Conservation (phyloP, 2,888 invertebrate genomes). For the Alviniconcha strummeri region DNA sequence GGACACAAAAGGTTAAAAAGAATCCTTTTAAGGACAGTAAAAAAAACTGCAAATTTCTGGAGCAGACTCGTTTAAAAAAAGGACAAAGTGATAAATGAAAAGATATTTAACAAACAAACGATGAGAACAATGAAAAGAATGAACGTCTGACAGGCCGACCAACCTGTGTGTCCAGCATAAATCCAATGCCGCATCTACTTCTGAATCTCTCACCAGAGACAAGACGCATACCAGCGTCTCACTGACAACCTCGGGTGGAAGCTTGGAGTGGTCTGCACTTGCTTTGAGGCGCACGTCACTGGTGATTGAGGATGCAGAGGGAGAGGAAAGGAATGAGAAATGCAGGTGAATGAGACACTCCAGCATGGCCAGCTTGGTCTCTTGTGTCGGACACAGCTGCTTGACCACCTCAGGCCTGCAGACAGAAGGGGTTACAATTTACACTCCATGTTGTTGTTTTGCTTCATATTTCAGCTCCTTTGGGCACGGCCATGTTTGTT, state of each 20-base stretch:
- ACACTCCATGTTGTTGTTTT: no score
- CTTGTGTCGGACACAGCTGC: slow-evolving; percentile 24
- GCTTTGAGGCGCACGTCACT: neutral
- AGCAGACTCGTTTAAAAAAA: no score
- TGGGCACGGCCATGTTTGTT: no score
- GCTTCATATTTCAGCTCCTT: no score
- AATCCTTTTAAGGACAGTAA: no score
- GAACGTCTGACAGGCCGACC: neutral
- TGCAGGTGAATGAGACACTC: slow-evolving; percentile 24
- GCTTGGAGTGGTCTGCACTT: neutral
- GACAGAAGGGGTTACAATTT: neutral
- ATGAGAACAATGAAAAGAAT: no score
- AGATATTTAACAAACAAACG: no score
- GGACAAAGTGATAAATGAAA: no score
- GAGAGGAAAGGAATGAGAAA: neutral
- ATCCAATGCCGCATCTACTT: neutral
- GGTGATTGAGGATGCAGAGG: neutral
- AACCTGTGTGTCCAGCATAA: slow-evolving; percentile 31
- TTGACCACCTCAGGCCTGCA: slow-evolving; percentile 31
- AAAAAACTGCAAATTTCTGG: no score
- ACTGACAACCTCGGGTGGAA: slow-evolving; percentile 4
- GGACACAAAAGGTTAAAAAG: no score
- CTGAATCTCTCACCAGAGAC: slow-evolving; percentile 23
- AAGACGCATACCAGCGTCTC: slow-evolving; percentile 26
- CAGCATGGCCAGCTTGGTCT: slow-evolving; percentile 25